Base-by-base conservation (phyloP, 2,113 vertebrate genomes). In the Pachypanchax playfairii region DNA sequence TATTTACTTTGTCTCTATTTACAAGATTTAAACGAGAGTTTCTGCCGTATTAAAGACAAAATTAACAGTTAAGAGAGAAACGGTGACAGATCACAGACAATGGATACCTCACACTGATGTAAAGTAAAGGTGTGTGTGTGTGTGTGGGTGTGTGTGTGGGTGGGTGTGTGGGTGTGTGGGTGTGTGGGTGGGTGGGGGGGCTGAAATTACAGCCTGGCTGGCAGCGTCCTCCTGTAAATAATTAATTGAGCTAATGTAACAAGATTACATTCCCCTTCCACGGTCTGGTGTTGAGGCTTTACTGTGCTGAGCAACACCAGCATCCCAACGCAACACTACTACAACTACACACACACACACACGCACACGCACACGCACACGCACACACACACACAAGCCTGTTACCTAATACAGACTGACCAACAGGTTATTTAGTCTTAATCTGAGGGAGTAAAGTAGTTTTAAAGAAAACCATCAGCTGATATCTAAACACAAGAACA, bases 221-320 rank as follows among this genome's bases (percentile, higher is more conserved):
- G 48, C 64, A 72, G 76, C 84, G 79, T 36, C 79, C 66, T 64
- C 51, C 59, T 55, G 67, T 93, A 88, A 93, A 93, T 93, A 89
- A 93, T 92, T 91, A 80, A 92, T 92, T 77, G 78, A 66, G 74
- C 82, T 87, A 90, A 84, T 84, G 87, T 88, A 88, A 92, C 78
- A 75, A 78, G 86, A 87, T 89, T 89, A 90, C 82, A 78, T 65
- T 80, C 66, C 51, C 65, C 70, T 72, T 77, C 71, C 33, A 14
- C 8, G 31, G 22, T 70, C 70, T 83, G 73, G 48, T 43, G 72
- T 80, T 58, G 26, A 57, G 46, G 51, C 81, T 73, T 68, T 64
- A 55, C 46, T 24, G 57, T 59, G 68, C 26, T 11, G 70, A 63
- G 59, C 38, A 35, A 38, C 49, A 61, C 63, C 57, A 54, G 42